Percentiles rank a stretch among this genome's conserved stretches.
These are phyloP conservation scores for Microcebus murinus DNA, from an alignment of 2,113 vertebrate species.

Conservation along the genomic window DNA sequence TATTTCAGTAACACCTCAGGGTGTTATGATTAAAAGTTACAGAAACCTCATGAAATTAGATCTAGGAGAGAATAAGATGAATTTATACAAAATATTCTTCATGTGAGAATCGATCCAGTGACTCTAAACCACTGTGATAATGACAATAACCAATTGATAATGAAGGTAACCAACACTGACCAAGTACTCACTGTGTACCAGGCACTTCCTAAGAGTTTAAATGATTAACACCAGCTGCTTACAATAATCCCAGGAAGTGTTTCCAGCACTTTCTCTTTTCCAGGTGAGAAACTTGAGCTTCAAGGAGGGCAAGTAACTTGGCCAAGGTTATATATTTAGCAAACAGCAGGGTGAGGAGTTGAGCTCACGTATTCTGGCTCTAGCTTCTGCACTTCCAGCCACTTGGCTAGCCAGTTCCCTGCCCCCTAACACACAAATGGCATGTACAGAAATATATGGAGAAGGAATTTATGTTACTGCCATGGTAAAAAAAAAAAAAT, in stretches of 20 bases:
- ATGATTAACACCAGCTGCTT: background rate
- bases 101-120: background rate
- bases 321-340: background rate
- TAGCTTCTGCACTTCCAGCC: too few species aligned
- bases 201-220: background rate
- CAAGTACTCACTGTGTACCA: background rate
- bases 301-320: rapidly evolving
- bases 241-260: background rate
- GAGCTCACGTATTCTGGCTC: too few species aligned
- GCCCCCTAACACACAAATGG: background rate
- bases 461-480: background rate
- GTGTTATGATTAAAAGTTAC: background rate
- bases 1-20: background rate
- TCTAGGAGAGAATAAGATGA: background rate
- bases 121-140: background rate
- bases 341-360: background rate
- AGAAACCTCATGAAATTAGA: background rate
- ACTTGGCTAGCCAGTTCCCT: too few species aligned
- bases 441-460: rapidly evolving
- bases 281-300: background rate
- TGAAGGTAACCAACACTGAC: background rate
- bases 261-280: too few species aligned
- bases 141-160: background rate
- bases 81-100: background rate
- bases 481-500: background rate